These are phyloP conservation scores for Podilymbus podiceps DNA, from an alignment of 2,113 vertebrate species.

Conservation along the genomic window DNA sequence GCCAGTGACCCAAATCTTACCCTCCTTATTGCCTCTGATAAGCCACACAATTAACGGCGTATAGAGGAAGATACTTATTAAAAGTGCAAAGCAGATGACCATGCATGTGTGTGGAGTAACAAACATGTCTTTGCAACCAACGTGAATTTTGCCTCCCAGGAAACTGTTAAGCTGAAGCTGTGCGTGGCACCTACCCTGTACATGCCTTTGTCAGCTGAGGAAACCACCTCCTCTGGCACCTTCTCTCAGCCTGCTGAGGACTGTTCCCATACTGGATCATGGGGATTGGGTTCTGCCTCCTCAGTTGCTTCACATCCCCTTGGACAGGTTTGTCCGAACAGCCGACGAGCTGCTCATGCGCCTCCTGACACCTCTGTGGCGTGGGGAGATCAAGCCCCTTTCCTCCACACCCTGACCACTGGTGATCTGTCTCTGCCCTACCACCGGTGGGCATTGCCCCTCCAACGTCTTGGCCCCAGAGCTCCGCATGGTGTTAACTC, in stretches of 20 bases:
- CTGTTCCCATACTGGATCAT: background rate
- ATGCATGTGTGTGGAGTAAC: background rate
- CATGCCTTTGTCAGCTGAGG: background rate
- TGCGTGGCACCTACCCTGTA: background rate
- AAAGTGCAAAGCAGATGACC: background rate
- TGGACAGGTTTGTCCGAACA: background rate
- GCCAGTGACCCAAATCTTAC: background rate
- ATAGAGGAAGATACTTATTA: background rate
- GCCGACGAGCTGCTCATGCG: accelerated
- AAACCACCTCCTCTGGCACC: background rate
- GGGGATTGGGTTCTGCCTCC: background rate
- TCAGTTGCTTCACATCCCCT: background rate
- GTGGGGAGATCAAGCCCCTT: background rate
- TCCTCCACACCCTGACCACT: background rate
- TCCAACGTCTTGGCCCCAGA: background rate
- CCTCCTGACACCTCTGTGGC: background rate
- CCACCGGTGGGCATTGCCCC: background rate
- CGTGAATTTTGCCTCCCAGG: background rate
- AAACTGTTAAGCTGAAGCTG: background rate
- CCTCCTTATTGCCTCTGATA: background rate
- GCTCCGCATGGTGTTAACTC: background rate
- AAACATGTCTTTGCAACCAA: background rate
- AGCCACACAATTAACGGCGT: background rate
- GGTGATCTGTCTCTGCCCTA: background rate
- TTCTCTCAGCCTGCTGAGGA: background rate